Percentiles rank a stretch among this genome's conserved stretches.
These are phyloP conservation scores for Scrobipalpa costella DNA, from an alignment of 2,888 invertebrate species.

Conservation along the genomic window DNA sequence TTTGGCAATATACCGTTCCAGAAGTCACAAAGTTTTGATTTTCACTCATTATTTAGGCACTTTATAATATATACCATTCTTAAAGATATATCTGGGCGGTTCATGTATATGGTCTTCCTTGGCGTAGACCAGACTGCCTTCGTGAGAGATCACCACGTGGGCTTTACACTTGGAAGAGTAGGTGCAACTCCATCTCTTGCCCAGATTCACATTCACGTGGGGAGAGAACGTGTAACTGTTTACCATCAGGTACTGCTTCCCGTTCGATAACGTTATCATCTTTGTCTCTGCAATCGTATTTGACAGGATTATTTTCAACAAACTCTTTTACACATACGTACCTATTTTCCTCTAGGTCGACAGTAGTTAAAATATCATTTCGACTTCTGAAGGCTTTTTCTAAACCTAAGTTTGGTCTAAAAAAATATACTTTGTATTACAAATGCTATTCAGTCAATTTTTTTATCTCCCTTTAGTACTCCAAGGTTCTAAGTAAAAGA, in stretches of 20 bases:
- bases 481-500: too few relatives aligned
- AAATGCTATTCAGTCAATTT: too few relatives aligned
- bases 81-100: slow-evolving; percentile 29
- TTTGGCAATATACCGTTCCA: not conserved
- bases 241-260: slow-evolving; percentile 23
- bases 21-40: not conserved
- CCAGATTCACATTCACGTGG: slow-evolving; percentile 12
- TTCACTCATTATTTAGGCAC: not conserved
- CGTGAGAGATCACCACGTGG: slow-evolving; percentile 33
- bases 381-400: too few relatives aligned
- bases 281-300: slow-evolving; percentile 27
- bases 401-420: too few relatives aligned
- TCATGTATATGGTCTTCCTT: slow-evolving; percentile 33
- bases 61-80: slow-evolving; percentile 4
- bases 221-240: slow-evolving; percentile 11
- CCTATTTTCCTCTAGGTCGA: not conserved
- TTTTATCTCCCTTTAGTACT: too few relatives aligned
- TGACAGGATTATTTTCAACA: not conserved
- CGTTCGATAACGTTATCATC: slow-evolving; percentile 14
- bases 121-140: slow-evolving; percentile 28
- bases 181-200: slow-evolving; percentile 18
- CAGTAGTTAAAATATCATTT: not conserved
- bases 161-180: slow-evolving; percentile 29
- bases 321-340: not conserved
- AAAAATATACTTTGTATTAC: too few relatives aligned